Evolutionary conservation across 1,140 invertebrate genomes (phyloP).

Genomic region (Rhagoletis pomonella): DNA sequence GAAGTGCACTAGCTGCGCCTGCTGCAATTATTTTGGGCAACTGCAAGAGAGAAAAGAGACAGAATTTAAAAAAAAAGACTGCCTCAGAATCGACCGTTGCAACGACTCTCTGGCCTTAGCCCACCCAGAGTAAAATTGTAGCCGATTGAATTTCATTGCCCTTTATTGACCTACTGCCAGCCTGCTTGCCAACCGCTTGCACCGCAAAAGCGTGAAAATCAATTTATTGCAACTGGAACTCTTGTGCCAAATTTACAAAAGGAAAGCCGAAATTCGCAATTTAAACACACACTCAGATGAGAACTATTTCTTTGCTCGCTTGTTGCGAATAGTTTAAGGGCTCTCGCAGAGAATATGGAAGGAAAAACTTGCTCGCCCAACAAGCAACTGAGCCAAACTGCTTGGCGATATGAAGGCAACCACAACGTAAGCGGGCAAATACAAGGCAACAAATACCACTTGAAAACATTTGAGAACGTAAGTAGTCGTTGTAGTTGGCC

Average conservation of each 20-base stretch:
- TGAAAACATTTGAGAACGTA: constrained; percentile 2
- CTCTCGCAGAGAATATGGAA: not conserved
- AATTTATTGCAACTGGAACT: constrained; percentile 29
- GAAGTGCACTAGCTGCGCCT: not conserved
- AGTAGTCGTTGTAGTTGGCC: constrained; percentile 31
- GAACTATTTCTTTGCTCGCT: not conserved
- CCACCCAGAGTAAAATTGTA: not conserved
- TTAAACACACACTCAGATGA: constrained; percentile 1
- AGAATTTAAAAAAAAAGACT: not conserved
- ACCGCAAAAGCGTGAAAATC: constrained; percentile 11
- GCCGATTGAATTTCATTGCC: not conserved
- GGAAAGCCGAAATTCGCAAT: not conserved
- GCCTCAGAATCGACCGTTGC: not conserved
- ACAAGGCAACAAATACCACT: constrained; percentile 20
- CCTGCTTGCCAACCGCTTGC: not conserved
- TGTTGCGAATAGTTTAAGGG: not conserved
- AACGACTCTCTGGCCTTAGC: not conserved
- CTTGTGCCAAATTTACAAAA: not conserved
- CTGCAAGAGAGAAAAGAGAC: not conserved
- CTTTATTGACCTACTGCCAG: not conserved
- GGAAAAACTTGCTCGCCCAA: not conserved
- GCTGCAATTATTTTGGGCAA: not conserved
- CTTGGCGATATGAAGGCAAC: too few species aligned
- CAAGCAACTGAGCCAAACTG: constrained; percentile 5
- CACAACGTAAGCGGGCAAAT: too few species aligned